phyloP scores from a whole-genome alignment of 2,797 vertebrate species.

The Rhodeus uyekii region DNA sequence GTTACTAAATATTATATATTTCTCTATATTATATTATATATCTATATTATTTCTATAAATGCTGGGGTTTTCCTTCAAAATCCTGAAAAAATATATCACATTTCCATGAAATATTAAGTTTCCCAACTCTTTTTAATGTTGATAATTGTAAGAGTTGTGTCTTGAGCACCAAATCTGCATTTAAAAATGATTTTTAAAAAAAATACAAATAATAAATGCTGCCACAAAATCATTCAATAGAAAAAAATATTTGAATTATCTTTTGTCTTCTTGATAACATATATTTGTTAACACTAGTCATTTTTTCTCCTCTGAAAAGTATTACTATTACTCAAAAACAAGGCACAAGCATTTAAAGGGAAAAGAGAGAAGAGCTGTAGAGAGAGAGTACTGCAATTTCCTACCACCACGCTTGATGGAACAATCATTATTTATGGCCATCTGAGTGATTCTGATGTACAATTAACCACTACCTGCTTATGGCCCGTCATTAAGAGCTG shows the following conservation, averaged over 20 bases:
- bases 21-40: no score
- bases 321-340: constrained; percentile 68
- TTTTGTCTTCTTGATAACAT: neutral
- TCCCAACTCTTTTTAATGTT: no score
- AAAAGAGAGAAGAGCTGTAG: constrained; percentile 25
- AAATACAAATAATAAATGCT: neutral
- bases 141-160: no score
- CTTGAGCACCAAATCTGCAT: neutral
- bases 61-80: no score
- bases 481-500: constrained; percentile 79
- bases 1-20: no score
- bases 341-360: constrained; percentile 65
- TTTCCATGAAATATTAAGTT: no score
- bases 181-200: neutral
- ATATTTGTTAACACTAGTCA: neutral
- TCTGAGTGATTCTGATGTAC: constrained; percentile 82
- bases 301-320: constrained; percentile 46
- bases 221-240: neutral
- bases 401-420: constrained; percentile 74
- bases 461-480: constrained; percentile 86
- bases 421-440: constrained; percentile 80
- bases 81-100: no score
- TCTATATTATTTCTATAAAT: no score
- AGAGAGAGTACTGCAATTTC: constrained; percentile 69
- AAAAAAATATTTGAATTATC: neutral